Conservation (phyloP, 2,888 invertebrate genomes). For the Gastracanthus pulcherrimus region DNA sequence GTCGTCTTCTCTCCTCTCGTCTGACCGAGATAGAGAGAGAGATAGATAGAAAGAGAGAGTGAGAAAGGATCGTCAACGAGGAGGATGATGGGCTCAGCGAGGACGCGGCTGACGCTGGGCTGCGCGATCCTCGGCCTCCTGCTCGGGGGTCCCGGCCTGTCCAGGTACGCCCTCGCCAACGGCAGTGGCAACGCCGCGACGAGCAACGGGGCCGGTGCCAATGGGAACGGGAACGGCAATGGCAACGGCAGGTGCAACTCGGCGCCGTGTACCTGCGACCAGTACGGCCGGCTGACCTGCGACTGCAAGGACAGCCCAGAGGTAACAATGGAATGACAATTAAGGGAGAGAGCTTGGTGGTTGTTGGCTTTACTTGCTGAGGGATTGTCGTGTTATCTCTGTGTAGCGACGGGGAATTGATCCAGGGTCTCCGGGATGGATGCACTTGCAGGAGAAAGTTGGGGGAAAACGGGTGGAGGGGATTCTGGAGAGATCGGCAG, state of each 20-base stretch:
- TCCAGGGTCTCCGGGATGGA: too few relatives aligned
- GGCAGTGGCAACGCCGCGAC: conserved; percentile 30
- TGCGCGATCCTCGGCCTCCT: conserved; percentile 73
- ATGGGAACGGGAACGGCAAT: too few relatives aligned
- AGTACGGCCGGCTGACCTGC: conserved; percentile 80
- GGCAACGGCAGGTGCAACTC: conserved; percentile 78
- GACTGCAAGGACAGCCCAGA: conserved; percentile 79
- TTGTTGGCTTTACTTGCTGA: too few relatives aligned
- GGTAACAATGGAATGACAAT: too few relatives aligned
- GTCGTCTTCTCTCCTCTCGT: too few relatives aligned
- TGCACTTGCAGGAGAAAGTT: too few relatives aligned
- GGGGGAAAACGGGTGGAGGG: too few relatives aligned
- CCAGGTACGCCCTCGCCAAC: not conserved
- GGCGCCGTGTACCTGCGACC: conserved; percentile 80
- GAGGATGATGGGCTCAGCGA: conserved; percentile 71
- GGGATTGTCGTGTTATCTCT: too few relatives aligned
- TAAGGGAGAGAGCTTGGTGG: too few relatives aligned
- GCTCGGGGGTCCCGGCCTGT: conserved; percentile 65
- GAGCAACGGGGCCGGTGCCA: too few relatives aligned
- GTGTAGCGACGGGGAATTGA: too few relatives aligned
- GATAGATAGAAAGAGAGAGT: not conserved
- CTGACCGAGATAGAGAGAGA: not conserved
- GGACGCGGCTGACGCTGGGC: conserved; percentile 69
- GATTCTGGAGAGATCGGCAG: too few relatives aligned
- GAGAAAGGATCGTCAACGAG: not conserved